Evolutionary conservation across 2,888 invertebrate species (phyloP).

Genomic region (Metallyticus violacea): DNA sequence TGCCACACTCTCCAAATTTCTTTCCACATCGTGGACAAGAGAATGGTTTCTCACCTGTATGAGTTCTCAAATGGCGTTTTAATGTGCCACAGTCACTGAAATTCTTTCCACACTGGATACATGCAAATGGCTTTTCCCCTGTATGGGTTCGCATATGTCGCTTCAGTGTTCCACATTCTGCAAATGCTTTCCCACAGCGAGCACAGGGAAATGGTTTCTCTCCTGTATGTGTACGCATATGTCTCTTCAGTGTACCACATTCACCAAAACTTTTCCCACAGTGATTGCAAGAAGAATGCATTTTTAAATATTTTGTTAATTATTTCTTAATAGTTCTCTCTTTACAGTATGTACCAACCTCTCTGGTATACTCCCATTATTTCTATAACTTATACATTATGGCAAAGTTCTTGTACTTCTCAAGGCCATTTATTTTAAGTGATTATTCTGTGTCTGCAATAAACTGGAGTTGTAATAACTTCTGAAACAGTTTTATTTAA

Average conservation of each 20-base stretch:
- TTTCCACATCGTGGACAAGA: conserved; percentile 1
- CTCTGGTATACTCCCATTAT: background rate
- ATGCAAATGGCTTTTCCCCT: background rate
- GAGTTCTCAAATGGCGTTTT: background rate
- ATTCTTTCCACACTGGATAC: background rate
- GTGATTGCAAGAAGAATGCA: conserved; percentile 8
- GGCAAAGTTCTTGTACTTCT: background rate
- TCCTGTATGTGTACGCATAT: background rate
- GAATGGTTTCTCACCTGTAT: conserved; percentile 7
- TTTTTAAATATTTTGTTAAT: background rate
- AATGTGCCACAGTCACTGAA: conserved; percentile 4
- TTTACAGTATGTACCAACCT: background rate
- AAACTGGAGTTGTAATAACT: background rate
- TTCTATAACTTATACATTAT: background rate
- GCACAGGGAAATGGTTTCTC: background rate
- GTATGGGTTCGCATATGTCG: background rate
- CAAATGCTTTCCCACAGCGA: background rate
- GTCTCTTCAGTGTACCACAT: conserved; percentile 1
- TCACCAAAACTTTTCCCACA: conserved; percentile 17
- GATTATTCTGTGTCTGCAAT: no score
- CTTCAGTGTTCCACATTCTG: conserved; percentile 3
- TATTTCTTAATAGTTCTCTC: no score
- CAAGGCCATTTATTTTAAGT: no score
- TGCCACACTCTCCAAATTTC: conserved; percentile 3
- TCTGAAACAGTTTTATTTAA: background rate